Base-by-base conservation (phyloP, 2,797 vertebrate species). In the Urophycis tenuis region DNA sequence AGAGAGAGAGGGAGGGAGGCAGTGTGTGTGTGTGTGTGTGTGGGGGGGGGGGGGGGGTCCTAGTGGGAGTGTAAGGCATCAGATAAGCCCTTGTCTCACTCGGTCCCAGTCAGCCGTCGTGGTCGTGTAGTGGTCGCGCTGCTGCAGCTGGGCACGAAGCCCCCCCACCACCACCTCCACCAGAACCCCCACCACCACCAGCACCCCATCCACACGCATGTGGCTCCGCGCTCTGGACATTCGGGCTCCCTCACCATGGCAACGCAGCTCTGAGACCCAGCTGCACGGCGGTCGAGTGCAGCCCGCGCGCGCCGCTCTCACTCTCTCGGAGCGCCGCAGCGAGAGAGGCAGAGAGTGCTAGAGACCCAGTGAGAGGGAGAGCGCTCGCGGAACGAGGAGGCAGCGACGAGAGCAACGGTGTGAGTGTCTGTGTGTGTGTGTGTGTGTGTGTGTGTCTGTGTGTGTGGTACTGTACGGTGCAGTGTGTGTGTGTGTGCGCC, bases 211-310 rank as follows among this genome's bases (percentile, higher is more conserved):
- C 83, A 71, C 87, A 88, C 86, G 82, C 88, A 87, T 35, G 82
- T 82, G 80, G 84, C 85, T 92, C 81, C 85, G 74, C 82, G 82
- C 77, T 82, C 78, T 87, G 88, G 87, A 90, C 89, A 69, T 85
- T 87, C 85, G 85, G 88, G 89, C 81, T 83, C 85, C 87, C 88
- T 83, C 83, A 69, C 87, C 89, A 83, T 89, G 74, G 90, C 86
- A 87, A 82, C 88, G 72, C 86, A 88, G 89, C 87, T 80, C 79
- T 84, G 84, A 89, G 76, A 80, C 85, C 71, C n/a, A 34, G 83
- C 82, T 79, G 84, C 86, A 88, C 79, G 80, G 83, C 74, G 78
- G 77, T 80, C 81, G 84, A 80, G 45, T 83, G 80, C 86, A 87
- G n/a, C n/a, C n/a, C 88, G 78, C 81, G 70, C 39, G 81, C 83